phyloP scores from a whole-genome alignment of 2,888 invertebrate species.

The Ectemnius lituratus region DNA sequence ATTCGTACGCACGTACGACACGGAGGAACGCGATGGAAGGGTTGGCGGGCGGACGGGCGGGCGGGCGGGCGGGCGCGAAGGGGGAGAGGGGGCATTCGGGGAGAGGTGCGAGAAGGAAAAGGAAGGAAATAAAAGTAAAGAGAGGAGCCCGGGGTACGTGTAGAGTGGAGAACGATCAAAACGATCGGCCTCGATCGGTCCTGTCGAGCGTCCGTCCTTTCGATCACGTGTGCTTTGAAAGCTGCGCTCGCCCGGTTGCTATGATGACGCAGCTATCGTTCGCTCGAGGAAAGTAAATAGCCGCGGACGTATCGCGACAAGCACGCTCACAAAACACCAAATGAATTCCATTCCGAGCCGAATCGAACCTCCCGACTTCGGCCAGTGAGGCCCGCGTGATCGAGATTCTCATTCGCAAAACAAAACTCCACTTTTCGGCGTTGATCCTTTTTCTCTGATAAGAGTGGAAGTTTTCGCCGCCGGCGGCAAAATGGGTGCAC shows the following conservation, averaged over 20 bases:
- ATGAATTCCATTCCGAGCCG: constrained; percentile 1
- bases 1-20: constrained; percentile 64
- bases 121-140: constrained; percentile 22
- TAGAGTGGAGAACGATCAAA: constrained; percentile 33
- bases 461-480: too few relatives aligned
- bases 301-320: constrained; percentile 36
- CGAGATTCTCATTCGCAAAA: too few relatives aligned
- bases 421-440: too few relatives aligned
- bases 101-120: constrained; percentile 8
- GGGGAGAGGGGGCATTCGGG: neutral
- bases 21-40: constrained; percentile 52
- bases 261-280: constrained; percentile 55
- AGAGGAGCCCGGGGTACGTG: constrained; percentile 22
- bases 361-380: neutral
- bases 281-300: constrained; percentile 55
- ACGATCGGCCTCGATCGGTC: constrained; percentile 42
- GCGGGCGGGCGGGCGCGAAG: neutral
- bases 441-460: too few relatives aligned
- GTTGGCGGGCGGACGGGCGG: neutral
- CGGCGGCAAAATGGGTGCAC: too few relatives aligned
- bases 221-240: constrained; percentile 31
- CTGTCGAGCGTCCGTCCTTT: constrained; percentile 25
- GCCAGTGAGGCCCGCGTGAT: too few relatives aligned
- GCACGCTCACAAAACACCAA: constrained; percentile 25
- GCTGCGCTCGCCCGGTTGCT: constrained; percentile 46